Base-by-base conservation (phyloP, 2,888 invertebrate species). In the Yponomeuta sedellus region DNA sequence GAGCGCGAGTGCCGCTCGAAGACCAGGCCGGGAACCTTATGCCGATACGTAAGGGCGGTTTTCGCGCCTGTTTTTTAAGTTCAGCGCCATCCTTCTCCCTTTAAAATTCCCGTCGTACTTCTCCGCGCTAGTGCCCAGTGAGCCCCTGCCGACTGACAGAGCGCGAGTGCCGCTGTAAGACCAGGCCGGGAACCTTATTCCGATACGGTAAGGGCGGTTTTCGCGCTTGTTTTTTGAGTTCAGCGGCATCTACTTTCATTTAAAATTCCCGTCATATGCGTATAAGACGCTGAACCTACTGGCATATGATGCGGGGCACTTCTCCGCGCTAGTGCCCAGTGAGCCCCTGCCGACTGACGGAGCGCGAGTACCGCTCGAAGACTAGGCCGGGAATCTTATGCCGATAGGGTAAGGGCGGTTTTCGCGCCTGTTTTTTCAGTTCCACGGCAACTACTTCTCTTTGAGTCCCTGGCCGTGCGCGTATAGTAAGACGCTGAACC, bases 291-390 rank as follows among this genome's bases (percentile, higher is more conserved):
- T 5, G 5, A 25, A 4, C 2, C 25, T 25, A 5, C 25, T 25
- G 25, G 25, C 96, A 1, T 97, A 96, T 79, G 97, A 97, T 80
- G 96, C 96, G 66, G 97, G 96, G 0, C 97, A 97, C 80, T 97
- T 97, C 88, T 97, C 97, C 0, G 96, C 97, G 0, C 86, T 97
- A 4, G 97, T 97, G 25, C 94, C 94, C 0, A 95, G 95, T 86
- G 95, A 96, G 73, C 92, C 91, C 1, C 80, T 92, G 25, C 91
- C 91, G 10, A 91, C 90, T 5, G 91, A 87, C 25, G 91, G 89
- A 6, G 92, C 93, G 0, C 82, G 92, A n/a, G 94, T 97, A 71
- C 97, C 97, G 10, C 79, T 97, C 22, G 94, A 95, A 19, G 96
- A 96, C 80, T 93, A 93, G 1, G 92, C 93, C 19, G 94, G 94